Evolutionary conservation across 2,797 vertebrate species (phyloP).

Genomic region (Gambusia yucatana): DNA sequence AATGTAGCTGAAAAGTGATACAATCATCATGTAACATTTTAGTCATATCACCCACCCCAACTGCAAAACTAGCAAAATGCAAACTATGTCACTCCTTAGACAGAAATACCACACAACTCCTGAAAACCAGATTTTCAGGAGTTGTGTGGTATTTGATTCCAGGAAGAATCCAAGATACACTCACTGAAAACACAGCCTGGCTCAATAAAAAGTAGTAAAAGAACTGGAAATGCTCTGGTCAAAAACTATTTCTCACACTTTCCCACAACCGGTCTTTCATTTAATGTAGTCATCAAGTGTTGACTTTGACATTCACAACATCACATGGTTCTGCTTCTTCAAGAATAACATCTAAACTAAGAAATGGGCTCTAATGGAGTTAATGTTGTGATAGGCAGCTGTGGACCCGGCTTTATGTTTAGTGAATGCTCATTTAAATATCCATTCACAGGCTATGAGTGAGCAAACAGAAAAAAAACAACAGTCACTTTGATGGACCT

Average conservation of each 20-base stretch:
- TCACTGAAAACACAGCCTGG: not conserved
- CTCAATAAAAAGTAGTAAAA: not conserved
- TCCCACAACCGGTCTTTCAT: not conserved
- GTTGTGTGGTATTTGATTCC: not conserved
- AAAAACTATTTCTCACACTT: not conserved
- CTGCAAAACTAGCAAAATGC: not conserved
- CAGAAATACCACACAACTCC: not conserved
- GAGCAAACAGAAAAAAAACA: slow-evolving; percentile 66
- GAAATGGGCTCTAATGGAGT: slow-evolving; percentile 4
- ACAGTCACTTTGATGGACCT: slow-evolving; percentile 73
- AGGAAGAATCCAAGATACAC: not conserved
- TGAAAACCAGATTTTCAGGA: not conserved
- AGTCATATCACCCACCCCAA: not conserved
- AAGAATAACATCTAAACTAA: slow-evolving; percentile 2
- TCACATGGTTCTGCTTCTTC: not conserved
- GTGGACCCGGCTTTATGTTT: slow-evolving; percentile 33
- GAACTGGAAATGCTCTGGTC: not conserved
- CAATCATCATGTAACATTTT: not conserved
- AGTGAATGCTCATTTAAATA: slow-evolving; percentile 64
- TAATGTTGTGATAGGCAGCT: slow-evolving; percentile 28
- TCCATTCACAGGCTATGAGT: slow-evolving; percentile 44
- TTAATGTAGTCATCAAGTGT: not conserved
- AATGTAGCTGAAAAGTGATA: not conserved
- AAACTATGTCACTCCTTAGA: not conserved
- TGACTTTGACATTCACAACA: not conserved